phyloP scores from a whole-genome alignment of 2,888 invertebrate species.

The Linnaemya tessellans region DNA sequence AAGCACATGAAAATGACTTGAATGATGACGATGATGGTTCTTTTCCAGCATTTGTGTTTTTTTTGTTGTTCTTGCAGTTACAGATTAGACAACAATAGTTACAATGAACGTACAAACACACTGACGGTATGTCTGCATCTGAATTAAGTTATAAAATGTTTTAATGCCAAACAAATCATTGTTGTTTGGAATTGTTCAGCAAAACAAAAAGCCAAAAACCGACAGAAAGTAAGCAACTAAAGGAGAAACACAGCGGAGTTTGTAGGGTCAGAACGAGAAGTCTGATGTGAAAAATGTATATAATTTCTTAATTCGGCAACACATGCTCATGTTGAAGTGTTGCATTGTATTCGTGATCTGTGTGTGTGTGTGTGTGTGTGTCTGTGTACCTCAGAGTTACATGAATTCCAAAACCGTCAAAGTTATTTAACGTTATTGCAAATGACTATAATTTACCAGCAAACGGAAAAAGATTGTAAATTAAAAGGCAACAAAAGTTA shows the following conservation, averaged over 20 bases:
- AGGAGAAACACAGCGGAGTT: conserved; percentile 34
- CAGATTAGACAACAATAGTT: conserved; percentile 52
- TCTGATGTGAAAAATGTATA: conserved; percentile 57
- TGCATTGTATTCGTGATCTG: conserved; percentile 21
- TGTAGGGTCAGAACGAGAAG: conserved; percentile 58
- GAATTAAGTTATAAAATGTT: conserved; percentile 67
- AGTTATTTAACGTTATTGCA: conserved; percentile 22
- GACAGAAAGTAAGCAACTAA: neutral
- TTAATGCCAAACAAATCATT: conserved; percentile 54
- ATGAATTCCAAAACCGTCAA: conserved; percentile 39
- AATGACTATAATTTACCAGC: conserved; percentile 39
- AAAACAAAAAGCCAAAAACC: neutral
- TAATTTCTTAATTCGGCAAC: conserved; percentile 57
- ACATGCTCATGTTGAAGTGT: conserved; percentile 30
- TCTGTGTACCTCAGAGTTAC: conserved; percentile 9
- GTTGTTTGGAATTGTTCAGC: conserved; percentile 42
- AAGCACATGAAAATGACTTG: conserved; percentile 24
- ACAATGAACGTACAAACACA: neutral
- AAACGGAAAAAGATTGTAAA: neutral
- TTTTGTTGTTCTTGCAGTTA: conserved; percentile 20
- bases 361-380: neutral
- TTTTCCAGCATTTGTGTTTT: neutral
- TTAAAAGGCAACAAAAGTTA: conserved; percentile 6
- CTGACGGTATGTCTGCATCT: conserved; percentile 30
- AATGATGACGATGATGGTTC: conserved; percentile 35